Evolutionary conservation across 2,113 vertebrate species (phyloP), one percentile per base, ranked within the genome.

Genomic region (Hyaena hyaena): DNA sequence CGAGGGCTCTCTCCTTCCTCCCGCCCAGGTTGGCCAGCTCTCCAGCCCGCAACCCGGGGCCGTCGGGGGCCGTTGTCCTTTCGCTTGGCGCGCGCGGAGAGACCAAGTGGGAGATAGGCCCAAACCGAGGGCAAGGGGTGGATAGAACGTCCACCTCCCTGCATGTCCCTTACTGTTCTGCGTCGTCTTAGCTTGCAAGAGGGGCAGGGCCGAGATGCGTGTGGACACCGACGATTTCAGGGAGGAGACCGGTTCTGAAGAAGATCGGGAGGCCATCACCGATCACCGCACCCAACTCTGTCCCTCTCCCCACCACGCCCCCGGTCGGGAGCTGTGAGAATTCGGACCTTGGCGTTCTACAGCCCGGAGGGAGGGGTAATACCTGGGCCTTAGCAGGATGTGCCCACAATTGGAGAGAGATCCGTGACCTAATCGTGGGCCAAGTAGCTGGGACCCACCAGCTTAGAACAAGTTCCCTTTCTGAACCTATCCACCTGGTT

Each of bases 241-340:
- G 39, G 21, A 73, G 74, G 55, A 48, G n/a, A 19, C 39, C 45
- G n/a, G 33, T 90, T 74, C 7, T 0, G 26, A 7, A 3, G 8
- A 7, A 10, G 15, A 5, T 14, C 0, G 0, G 43, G 31, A 82
- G 43, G 24, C 50, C 2, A 50, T 12, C 50, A 15, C 12, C 11
- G 3, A 48, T 61, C 31, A 5, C 12, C 0, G 4, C n/a, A 14
- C 24, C 31, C 71, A 11, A 4, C 1, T 15, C 24, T 2, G 71
- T 11, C 8, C 17, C 7, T 17, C 19, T 17, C 55, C 7, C 19
- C 7, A 6, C 21, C 21, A 19, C 58, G 21, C 58, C 58, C 0
- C 14, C 0, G 33, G 21, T 4, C 1, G 0, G 9, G 39, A 0
- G 0, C 21, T 3, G 55, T 8, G 24, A 33, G 58, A n/a, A 61